Base-by-base conservation (phyloP, 2,113 vertebrate species). In the Pedetes capensis region DNA sequence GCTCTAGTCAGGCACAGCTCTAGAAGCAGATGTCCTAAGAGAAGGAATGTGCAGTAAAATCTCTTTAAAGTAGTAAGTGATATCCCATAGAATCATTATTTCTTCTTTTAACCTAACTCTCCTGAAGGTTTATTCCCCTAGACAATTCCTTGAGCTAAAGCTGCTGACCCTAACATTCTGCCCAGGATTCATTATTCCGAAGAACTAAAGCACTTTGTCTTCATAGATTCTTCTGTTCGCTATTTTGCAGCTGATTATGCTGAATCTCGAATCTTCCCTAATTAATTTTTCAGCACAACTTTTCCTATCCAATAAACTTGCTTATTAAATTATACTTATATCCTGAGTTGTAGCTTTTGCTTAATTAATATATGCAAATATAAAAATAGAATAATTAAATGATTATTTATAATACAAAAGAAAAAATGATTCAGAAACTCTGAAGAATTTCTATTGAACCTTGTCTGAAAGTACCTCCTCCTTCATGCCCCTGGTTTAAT, bases 301-400 rank as follows among this genome's bases (percentile, higher is more conserved):
- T 94, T 96, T 42, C 29, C 12, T 86, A 94, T 20, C 47, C 59
- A 87, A 78, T 95, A 97, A 97, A 37, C 17, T 96, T 93, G 51
- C 59, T 95, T 97, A 96, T 97, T 93, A 95, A 96, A 85, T 94
- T 94, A 92, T 81, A 55, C 34, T 87, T 95, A 53, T 76, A 95
- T 88, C 81, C 66, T 69, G 72, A 97, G 37, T 88, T 97, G 69
- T 93, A 95, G 89, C 81, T 34, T 95, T 97, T 96, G 66, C 47
- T 97, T 98, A 97, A 98, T 98, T 97, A 98, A 97, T 79, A 27
- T 82, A 89, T 94, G 91, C 79, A 96, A 98, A 98, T 98, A 97
- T 95, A 80, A 97, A 96, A 78, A 1, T 63, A 81, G 59, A 95
- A 97, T 97, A 97, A 95, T 94, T 97, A 87, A 49, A 80, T 16